Conservation (phyloP, 2,888 invertebrate species). For the Volucella bombylans region DNA sequence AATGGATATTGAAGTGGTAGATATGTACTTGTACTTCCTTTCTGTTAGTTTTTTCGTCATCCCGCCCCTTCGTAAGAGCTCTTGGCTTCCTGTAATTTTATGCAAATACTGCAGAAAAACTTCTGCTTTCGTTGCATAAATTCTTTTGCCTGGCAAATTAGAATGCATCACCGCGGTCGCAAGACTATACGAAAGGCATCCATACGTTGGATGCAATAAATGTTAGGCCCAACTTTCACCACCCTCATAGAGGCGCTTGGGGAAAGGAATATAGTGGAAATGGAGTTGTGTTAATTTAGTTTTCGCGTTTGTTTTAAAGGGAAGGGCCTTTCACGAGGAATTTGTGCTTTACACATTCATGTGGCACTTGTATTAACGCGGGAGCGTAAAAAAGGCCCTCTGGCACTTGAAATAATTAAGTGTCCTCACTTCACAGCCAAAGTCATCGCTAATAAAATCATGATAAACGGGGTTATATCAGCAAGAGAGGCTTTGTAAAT, state of each 20-base stretch:
- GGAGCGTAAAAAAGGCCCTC: constrained; percentile 9
- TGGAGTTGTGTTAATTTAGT: constrained; percentile 53
- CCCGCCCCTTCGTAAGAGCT: constrained; percentile 14
- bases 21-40: too few relatives aligned
- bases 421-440: constrained; percentile 22
- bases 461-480: constrained; percentile 11
- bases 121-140: constrained; percentile 50
- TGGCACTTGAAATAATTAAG: constrained; percentile 55
- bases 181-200: neutral
- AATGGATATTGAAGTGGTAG: constrained; percentile 51
- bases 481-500: constrained; percentile 18
- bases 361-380: constrained; percentile 24
- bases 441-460: constrained; percentile 44
- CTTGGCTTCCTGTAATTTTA: constrained; percentile 62
- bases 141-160: constrained; percentile 56
- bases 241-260: too few relatives aligned
- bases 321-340: neutral
- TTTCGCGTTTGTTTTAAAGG: neutral
- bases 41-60: constrained; percentile 4
- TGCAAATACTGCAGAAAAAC: constrained; percentile 60
- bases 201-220: constrained; percentile 35
- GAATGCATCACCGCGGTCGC: constrained; percentile 45
- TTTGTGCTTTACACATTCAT: neutral
- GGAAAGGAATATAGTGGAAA: constrained; percentile 2
- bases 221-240: constrained; percentile 43